These are phyloP conservation scores for Pelobates cultripes DNA, from an alignment of 2,797 vertebrate species.

Conservation along the genomic window DNA sequence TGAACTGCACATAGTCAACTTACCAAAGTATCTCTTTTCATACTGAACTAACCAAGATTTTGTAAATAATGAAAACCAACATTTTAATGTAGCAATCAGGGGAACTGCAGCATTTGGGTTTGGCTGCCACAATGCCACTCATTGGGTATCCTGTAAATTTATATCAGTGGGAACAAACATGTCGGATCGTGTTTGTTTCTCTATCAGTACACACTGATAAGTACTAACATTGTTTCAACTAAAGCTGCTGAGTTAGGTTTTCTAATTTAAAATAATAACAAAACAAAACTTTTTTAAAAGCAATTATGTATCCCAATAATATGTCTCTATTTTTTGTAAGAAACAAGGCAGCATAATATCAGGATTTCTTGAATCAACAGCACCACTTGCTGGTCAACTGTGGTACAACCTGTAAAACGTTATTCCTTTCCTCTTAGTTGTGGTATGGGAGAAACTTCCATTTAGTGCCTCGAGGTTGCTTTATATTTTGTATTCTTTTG, in stretches of 20 bases:
- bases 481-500: not conserved
- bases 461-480: not conserved
- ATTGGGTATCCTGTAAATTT: not conserved
- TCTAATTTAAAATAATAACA: not conserved
- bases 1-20: constrained; percentile 9
- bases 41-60: not conserved
- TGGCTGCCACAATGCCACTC: not conserved
- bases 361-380: constrained; percentile 38
- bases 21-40: constrained; percentile 39
- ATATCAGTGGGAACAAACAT: not conserved
- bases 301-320: constrained; percentile 22
- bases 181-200: not conserved
- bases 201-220: not conserved
- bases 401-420: constrained; percentile 40
- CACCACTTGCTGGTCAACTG: constrained; percentile 64
- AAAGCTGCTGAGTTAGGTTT: constrained; percentile 2
- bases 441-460: not conserved
- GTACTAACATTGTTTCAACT: not conserved
- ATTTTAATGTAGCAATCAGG: not conserved
- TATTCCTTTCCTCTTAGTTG: not conserved
- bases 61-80: not conserved
- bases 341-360: not conserved
- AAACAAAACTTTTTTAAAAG: constrained; percentile 43
- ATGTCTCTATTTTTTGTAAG: constrained; percentile 38
- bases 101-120: not conserved